phyloP scores from a whole-genome alignment of 2,797 vertebrate genomes.

The Varecia variegata region DNA sequence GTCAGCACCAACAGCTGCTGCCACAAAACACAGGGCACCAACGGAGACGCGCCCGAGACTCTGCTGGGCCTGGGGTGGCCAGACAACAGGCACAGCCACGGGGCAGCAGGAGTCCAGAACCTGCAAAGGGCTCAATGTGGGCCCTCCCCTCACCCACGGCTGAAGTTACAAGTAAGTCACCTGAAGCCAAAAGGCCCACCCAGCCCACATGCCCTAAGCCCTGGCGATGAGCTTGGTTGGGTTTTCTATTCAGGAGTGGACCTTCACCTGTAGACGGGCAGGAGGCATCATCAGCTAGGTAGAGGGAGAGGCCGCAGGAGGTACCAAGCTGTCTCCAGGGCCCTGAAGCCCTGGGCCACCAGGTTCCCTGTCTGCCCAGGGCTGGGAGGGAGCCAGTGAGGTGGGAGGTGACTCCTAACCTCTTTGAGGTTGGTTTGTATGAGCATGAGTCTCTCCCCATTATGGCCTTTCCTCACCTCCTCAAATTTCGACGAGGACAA shows the following conservation, averaged over 20 bases:
- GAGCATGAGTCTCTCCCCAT: not conserved
- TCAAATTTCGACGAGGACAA: not conserved
- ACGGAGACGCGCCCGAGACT: not conserved
- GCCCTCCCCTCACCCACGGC: not conserved
- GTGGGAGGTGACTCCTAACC: not conserved
- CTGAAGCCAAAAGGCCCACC: not conserved
- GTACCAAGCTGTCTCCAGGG: not conserved
- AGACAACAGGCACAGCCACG: not conserved
- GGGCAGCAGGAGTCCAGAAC: not conserved
- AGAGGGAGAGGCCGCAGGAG: not conserved
- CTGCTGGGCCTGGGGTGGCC: not conserved
- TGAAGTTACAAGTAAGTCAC: not conserved
- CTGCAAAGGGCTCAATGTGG: not conserved
- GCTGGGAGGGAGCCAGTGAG: not conserved
- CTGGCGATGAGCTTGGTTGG: not conserved
- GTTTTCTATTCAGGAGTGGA: not conserved
- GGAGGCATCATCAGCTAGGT: not conserved
- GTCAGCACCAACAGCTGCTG: constrained; percentile 67
- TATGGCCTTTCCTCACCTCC: not conserved
- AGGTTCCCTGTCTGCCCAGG: not conserved
- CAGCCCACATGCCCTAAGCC: too few species aligned
- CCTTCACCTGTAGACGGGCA: not conserved
- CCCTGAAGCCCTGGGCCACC: not conserved
- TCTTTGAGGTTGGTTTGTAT: not conserved
- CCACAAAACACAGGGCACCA: constrained; percentile 4